A percentile compares a stretch with the other conserved stretches of the same genome.
Evolutionary conservation across 2,888 invertebrate species (phyloP).

Genomic region (Girardia tigrina): DNA sequence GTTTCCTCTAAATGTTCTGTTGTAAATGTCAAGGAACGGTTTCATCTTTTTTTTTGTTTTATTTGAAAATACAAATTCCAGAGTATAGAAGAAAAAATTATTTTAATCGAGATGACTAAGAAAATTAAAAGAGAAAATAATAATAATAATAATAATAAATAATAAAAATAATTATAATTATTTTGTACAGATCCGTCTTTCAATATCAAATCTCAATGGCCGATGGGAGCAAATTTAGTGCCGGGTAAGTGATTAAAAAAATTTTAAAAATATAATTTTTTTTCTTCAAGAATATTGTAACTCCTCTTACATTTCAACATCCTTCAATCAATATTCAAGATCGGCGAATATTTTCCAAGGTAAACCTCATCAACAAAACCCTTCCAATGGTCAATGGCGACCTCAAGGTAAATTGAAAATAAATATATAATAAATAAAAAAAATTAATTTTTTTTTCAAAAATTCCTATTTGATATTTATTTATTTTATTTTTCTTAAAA

Average conservation of each 20-base stretch:
- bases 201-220: conserved; percentile 12
- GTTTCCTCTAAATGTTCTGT: background rate
- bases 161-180: background rate
- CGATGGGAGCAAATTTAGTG: conserved; percentile 19
- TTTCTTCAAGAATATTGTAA: background rate
- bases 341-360: background rate
- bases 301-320: background rate
- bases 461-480: no score
- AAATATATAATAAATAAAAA: background rate
- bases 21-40: background rate
- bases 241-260: background rate
- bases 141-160: background rate
- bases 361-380: background rate
- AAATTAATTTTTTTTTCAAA: no score
- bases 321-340: conserved; percentile 1
- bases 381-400: background rate
- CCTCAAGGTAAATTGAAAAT: background rate
- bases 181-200: background rate
- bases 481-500: no score
- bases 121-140: background rate
- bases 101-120: no score
- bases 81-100: no score
- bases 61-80: background rate
- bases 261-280: background rate
- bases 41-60: background rate